Conservation (phyloP, 2,888 invertebrate genomes). For the Drosophila koepferae region DNA sequence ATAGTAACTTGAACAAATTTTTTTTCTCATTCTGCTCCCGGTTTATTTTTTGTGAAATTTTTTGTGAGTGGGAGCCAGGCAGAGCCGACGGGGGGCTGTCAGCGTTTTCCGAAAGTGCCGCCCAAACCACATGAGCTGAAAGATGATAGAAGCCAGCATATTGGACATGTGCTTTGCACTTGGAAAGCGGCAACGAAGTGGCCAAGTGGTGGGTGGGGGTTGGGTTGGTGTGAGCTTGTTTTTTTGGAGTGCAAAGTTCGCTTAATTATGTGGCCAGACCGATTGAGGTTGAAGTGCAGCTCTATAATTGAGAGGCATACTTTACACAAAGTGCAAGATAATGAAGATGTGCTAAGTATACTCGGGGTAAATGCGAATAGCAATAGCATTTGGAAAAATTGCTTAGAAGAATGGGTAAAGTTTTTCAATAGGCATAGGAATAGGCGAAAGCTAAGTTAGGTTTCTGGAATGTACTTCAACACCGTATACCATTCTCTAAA, state of each 20-base stretch:
- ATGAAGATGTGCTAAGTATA: constrained; percentile 10
- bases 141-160: constrained; percentile 54
- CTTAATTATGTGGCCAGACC: constrained; percentile 51
- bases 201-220: constrained; percentile 21
- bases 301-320: constrained; percentile 28
- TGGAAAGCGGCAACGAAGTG: constrained; percentile 40
- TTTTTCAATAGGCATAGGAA: not conserved
- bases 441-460: not conserved
- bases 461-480: no score
- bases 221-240: not conserved
- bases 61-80: not conserved
- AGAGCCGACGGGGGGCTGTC: constrained; percentile 26
- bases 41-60: constrained; percentile 5
- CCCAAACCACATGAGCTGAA: constrained; percentile 28
- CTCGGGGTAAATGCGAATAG: not conserved
- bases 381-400: not conserved
- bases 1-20: constrained; percentile 74
- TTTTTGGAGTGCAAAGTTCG: constrained; percentile 29
- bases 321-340: constrained; percentile 16
- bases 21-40: constrained; percentile 22
- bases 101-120: constrained; percentile 53
- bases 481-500: no score
- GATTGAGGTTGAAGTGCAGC: constrained; percentile 13
- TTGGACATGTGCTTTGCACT: constrained; percentile 58
- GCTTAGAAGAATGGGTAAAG: not conserved